phyloP scores from a whole-genome alignment of 1,140 invertebrate species.

The Penaeus japonicus region DNA sequence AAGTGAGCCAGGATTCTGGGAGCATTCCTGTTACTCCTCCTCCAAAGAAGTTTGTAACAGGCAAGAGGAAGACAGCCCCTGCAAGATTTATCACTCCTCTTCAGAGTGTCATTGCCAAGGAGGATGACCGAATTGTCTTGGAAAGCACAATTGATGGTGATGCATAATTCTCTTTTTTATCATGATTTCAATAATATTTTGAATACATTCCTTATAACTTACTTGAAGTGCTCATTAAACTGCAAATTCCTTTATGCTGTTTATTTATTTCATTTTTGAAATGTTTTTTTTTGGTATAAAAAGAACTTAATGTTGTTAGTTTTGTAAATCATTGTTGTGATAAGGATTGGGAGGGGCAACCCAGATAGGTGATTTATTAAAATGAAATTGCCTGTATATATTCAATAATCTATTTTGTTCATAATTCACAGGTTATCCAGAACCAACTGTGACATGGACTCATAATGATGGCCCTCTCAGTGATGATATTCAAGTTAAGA shows the following conservation, averaged over 20 bases:
- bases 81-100: conserved; percentile 76
- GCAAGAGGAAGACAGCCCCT: conserved; percentile 68
- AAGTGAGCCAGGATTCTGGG: conserved; percentile 29
- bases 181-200: conserved; percentile 14
- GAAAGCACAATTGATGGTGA: conserved; percentile 79
- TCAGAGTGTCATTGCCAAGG: conserved; percentile 78
- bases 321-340: background rate
- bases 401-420: background rate
- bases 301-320: too few species aligned
- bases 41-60: conserved; percentile 20
- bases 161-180: conserved; percentile 20
- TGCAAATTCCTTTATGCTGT: background rate
- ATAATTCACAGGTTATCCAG: conserved; percentile 69
- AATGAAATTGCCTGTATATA: too few species aligned
- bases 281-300: background rate
- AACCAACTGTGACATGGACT: conserved; percentile 77
- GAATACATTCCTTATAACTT: background rate
- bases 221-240: background rate
- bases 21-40: background rate
- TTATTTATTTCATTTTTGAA: background rate
- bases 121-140: conserved; percentile 74
- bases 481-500: conserved; percentile 19
- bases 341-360: background rate
- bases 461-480: conserved; percentile 70
- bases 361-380: background rate